phyloP scores from a whole-genome alignment of 2,888 invertebrate species.

The Axea sp. region DNA sequence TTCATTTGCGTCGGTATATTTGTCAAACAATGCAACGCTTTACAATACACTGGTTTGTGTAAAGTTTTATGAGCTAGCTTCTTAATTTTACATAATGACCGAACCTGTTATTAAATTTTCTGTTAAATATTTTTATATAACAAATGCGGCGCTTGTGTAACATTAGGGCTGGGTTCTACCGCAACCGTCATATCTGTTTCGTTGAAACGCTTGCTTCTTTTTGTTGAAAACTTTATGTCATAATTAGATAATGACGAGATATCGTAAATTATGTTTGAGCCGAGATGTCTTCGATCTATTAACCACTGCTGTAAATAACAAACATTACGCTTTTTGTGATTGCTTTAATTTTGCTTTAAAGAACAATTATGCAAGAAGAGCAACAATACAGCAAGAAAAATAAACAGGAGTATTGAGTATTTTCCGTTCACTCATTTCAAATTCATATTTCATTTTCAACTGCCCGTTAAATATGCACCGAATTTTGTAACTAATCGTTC shows the following conservation, averaged over 20 bases:
- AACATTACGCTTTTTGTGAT: too few relatives aligned
- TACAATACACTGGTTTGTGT: conserved; percentile 34
- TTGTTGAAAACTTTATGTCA: conserved; percentile 36
- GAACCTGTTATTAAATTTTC: conserved; percentile 45
- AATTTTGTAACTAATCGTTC: too few relatives aligned
- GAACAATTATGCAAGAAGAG: too few relatives aligned
- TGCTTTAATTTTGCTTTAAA: too few relatives aligned
- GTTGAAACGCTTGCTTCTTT: conserved; percentile 18
- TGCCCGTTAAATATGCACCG: too few relatives aligned
- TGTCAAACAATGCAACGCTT: conserved; percentile 20
- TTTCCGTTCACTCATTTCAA: too few relatives aligned
- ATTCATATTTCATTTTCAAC: too few relatives aligned
- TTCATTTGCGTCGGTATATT: conserved; percentile 29
- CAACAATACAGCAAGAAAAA: too few relatives aligned
- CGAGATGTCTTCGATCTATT: conserved; percentile 11
- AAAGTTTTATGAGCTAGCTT: conserved; percentile 40
- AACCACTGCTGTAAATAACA: neutral
- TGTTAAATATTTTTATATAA: conserved; percentile 49
- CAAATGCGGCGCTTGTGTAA: conserved; percentile 37
- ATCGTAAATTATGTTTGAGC: conserved; percentile 22
- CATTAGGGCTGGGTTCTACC: conserved; percentile 16
- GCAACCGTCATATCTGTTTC: conserved; percentile 7
- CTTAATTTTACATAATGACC: conserved; percentile 46
- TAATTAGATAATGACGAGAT: conserved; percentile 40
- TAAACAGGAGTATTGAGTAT: too few relatives aligned